These are phyloP conservation scores for Apis dorsata DNA, from an alignment of 1,140 invertebrate genomes.

Conservation along the genomic window DNA sequence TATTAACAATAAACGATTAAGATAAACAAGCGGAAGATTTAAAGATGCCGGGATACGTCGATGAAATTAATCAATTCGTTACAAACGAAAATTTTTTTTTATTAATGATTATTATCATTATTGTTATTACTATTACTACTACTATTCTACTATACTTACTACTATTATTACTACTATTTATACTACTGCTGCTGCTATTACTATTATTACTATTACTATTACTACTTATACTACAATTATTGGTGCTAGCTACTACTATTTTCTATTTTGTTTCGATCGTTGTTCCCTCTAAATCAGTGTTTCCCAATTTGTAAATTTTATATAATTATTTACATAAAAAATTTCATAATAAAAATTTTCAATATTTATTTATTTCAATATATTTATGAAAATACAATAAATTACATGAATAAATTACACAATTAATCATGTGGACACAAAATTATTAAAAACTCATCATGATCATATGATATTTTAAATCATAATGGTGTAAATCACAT, in stretches of 20 bases:
- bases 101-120: neutral
- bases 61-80: neutral
- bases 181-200: neutral
- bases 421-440: too few species aligned
- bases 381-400: too few species aligned
- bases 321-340: too few species aligned
- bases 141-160: neutral
- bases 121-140: neutral
- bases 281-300: neutral
- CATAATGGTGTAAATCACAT: too few species aligned
- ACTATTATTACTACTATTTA: neutral
- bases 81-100: conserved; percentile 15
- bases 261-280: neutral
- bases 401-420: too few species aligned
- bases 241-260: neutral
- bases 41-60: neutral
- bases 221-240: neutral
- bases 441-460: too few species aligned
- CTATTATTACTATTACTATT: neutral
- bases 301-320: too few species aligned
- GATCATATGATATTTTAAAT: too few species aligned
- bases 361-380: too few species aligned
- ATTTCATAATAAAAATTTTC: too few species aligned
- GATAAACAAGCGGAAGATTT: neutral
- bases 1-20: conserved; percentile 1